phyloP scores from a whole-genome alignment of 2,797 vertebrate genomes.

The Hipposideros larvatus region DNA sequence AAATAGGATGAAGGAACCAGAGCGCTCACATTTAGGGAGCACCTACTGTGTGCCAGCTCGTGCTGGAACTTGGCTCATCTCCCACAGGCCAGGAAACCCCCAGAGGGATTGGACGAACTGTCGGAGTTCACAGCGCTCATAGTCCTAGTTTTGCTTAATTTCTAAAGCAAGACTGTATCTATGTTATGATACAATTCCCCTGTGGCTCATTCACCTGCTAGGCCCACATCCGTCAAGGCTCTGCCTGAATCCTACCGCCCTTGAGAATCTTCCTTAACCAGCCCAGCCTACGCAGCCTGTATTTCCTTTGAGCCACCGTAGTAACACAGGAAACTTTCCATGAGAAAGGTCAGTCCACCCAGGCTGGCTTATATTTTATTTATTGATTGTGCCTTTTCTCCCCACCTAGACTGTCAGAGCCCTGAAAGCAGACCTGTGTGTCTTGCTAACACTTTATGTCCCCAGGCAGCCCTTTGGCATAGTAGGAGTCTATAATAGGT shows the following conservation, averaged over 20 bases:
- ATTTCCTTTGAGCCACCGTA: background rate
- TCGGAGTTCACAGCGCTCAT: background rate
- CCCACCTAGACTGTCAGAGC: background rate
- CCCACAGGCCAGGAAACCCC: background rate
- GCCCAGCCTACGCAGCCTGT: background rate
- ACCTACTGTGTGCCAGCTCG: background rate
- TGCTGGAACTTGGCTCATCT: background rate
- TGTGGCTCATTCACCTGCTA: background rate
- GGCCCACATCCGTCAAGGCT: background rate
- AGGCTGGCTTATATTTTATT: background rate
- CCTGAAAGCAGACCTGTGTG: background rate
- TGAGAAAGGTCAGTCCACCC: background rate
- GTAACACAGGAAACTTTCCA: background rate
- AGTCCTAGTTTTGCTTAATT: background rate
- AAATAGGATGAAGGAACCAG: background rate
- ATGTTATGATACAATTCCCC: background rate
- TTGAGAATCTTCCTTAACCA: background rate
- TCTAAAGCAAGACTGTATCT: background rate
- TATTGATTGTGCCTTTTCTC: background rate
- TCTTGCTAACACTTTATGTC: background rate
- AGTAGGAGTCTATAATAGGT: background rate
- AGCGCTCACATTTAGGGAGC: background rate
- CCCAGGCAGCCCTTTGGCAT: background rate
- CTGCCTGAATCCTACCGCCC: background rate
- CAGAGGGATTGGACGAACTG: background rate